Evolutionary conservation across 2,888 invertebrate species (phyloP), one percentile per base, ranked within the genome.

Genomic region (Cremastinae sp.): DNA sequence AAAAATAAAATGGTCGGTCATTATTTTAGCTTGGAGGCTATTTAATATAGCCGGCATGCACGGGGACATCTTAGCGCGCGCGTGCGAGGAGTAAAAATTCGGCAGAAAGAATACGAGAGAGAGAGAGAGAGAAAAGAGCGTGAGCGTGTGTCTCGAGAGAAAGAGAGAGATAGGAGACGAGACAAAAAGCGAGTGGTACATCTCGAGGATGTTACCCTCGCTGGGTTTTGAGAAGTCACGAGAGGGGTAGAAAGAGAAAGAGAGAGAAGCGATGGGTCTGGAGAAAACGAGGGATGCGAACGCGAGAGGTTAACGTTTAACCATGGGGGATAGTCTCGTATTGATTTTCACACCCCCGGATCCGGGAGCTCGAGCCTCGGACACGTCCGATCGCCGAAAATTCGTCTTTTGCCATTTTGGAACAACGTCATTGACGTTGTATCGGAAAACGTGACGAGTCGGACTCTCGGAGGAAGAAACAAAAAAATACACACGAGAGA

Each of bases 311-410:
- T 86, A 86, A 85, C 82, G 79, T 86, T 76, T 82, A 59, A 49
- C 84, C 84, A 81, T 81, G 82, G 83, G 81, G 80, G 77, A 79
- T 78, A 78, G 77, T 8, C 54, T 45, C 81, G 86, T 89, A 89
- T 89, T 89, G 89, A 89, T 89, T 89, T 89, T 89, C 87, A 85
- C 85, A 74, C 84, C 85, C 84, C 85, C 82, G 85, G 85, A 86
- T 86, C 81, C 49, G 75, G 79, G 85, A 82, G 81, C 82, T 68
- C 68, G 64, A 49, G 18, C 53, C 73, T 14, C 62, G 78, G 54
- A 34, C 34, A 68, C 59, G 20, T 62, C 14, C 28, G 18, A 61
- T 45, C 65, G 41, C 38, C 2, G 7, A 20, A 43, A 9, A 45
- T 59, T 59, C 22, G 22, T 16, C 28, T 16, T 59, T 14, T 59